Conservation (phyloP, 2,113 vertebrate species). For the Chaetorhynchus papuensis region DNA sequence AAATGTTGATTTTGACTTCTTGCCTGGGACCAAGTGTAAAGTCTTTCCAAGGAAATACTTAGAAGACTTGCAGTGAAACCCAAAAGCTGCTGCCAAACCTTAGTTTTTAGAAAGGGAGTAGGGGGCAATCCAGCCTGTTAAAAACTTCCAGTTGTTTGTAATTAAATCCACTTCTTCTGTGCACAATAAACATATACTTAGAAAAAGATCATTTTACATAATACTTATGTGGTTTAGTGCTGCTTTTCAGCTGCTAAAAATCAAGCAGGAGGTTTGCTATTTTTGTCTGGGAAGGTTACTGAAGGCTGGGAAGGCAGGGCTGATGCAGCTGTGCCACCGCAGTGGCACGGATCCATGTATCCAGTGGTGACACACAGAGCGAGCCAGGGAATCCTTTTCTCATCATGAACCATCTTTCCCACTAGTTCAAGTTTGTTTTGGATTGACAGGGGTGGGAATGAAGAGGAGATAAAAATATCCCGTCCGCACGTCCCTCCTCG, state of each 20-base stretch:
- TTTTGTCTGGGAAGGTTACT: slow-evolving; percentile 25
- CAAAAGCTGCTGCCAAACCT: slow-evolving; percentile 47
- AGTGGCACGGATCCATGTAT: neutral
- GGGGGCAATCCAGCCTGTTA: slow-evolving; percentile 46
- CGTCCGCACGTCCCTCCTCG: rapidly evolving
- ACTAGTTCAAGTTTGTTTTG: slow-evolving; percentile 18
- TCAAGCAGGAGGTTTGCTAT: neutral
- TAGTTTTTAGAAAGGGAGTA: slow-evolving; percentile 37
- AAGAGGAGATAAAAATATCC: slow-evolving; percentile 33
- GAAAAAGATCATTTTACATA: slow-evolving; percentile 55
- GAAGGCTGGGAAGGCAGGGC: slow-evolving; percentile 16
- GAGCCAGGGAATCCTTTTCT: slow-evolving; percentile 28
- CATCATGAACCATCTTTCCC: neutral
- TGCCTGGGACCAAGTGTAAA: slow-evolving; percentile 69
- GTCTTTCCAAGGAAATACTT: slow-evolving; percentile 74
- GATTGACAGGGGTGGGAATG: neutral
- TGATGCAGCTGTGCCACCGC: neutral
- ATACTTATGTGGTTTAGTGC: slow-evolving; percentile 35
- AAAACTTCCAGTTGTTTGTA: slow-evolving; percentile 61
- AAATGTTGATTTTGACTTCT: slow-evolving; percentile 69
- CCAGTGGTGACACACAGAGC: neutral
- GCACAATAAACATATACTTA: slow-evolving; percentile 49
- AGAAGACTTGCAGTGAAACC: slow-evolving; percentile 62
- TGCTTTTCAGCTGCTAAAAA: slow-evolving; percentile 39
- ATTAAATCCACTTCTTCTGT: slow-evolving; percentile 46